Conservation (phyloP, 1,140 invertebrate species). For the Daktulosphaira vitifoliae region DNA sequence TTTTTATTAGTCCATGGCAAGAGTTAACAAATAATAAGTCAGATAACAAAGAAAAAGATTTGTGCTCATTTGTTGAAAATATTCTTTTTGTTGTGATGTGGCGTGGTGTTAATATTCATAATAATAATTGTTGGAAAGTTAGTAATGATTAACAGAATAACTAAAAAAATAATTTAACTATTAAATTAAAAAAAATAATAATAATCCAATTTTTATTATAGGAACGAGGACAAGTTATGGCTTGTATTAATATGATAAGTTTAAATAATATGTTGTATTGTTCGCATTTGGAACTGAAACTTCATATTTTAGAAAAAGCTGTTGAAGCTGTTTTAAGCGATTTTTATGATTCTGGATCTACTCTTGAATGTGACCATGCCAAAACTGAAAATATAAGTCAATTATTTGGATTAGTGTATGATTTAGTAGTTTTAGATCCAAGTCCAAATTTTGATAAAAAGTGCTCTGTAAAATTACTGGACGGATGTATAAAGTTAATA, state of each 20-base stretch:
- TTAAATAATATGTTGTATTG: conserved; percentile 52
- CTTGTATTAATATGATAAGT: conserved; percentile 53
- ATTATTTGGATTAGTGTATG: conserved; percentile 51
- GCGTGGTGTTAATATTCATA: conserved; percentile 53
- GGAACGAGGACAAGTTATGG: conserved; percentile 54
- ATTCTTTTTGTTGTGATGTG: conserved; percentile 53
- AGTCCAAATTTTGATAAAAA: conserved; percentile 48
- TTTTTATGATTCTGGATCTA: conserved; percentile 47
- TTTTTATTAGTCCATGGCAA: conserved; percentile 38
- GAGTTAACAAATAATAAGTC: conserved; percentile 42
- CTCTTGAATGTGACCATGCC: conserved; percentile 31
- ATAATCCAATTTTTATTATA: too few species aligned
- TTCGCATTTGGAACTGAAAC: conserved; percentile 50
- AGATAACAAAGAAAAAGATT: conserved; percentile 48
- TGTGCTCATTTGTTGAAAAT: conserved; percentile 52
- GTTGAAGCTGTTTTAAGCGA: conserved; percentile 52
- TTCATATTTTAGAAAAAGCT: conserved; percentile 54
- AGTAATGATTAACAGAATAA: too few species aligned
- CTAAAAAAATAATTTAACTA: too few species aligned
- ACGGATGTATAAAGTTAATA: conserved; percentile 28
- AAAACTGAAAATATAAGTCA: conserved; percentile 50
- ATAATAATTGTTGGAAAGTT: conserved; percentile 52
- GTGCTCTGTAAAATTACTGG: conserved; percentile 41
- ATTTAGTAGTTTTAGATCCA: conserved; percentile 51
- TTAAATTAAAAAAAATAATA: conserved; percentile 16